Conservation (phyloP, 1,140 invertebrate genomes). For the Pararge aegeria region DNA sequence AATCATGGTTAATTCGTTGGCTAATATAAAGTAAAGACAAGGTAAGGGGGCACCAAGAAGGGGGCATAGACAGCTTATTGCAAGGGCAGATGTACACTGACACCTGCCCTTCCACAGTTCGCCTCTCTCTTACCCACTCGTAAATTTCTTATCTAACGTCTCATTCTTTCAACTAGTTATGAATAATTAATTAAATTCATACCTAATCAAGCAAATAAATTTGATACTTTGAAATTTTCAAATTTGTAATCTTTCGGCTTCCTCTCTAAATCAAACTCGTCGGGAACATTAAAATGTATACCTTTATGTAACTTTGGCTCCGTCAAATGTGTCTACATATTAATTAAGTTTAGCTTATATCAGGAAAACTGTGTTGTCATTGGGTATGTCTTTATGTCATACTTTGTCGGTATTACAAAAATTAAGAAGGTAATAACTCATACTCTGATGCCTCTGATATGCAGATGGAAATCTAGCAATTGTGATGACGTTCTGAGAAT, state of each 20-base stretch:
- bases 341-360: slow-evolving; percentile 28
- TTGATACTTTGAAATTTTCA: slow-evolving; percentile 24
- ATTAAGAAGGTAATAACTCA: too few species aligned
- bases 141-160: slow-evolving; percentile 35
- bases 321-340: slow-evolving; percentile 22
- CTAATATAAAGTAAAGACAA: slow-evolving; percentile 27
- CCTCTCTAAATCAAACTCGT: slow-evolving; percentile 19
- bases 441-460: too few species aligned
- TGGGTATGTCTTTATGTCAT: too few species aligned
- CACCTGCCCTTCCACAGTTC: slow-evolving; percentile 59
- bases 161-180: slow-evolving; percentile 46
- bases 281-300: slow-evolving; percentile 9
- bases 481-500: too few species aligned
- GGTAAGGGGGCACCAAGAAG: slow-evolving; percentile 45
- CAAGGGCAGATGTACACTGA: slow-evolving; percentile 57
- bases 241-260: slow-evolving; percentile 21
- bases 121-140: slow-evolving; percentile 42
- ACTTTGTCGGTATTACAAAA: background rate
- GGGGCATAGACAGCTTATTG: slow-evolving; percentile 43
- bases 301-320: slow-evolving; percentile 16
- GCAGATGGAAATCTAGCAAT: too few species aligned
- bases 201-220: slow-evolving; percentile 43
- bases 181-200: slow-evolving; percentile 46
- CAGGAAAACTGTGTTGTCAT: slow-evolving; percentile 25
- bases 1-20: slow-evolving; percentile 15